Conservation (phyloP, 2,888 invertebrate species). For the Brassicogethes aeneus region DNA sequence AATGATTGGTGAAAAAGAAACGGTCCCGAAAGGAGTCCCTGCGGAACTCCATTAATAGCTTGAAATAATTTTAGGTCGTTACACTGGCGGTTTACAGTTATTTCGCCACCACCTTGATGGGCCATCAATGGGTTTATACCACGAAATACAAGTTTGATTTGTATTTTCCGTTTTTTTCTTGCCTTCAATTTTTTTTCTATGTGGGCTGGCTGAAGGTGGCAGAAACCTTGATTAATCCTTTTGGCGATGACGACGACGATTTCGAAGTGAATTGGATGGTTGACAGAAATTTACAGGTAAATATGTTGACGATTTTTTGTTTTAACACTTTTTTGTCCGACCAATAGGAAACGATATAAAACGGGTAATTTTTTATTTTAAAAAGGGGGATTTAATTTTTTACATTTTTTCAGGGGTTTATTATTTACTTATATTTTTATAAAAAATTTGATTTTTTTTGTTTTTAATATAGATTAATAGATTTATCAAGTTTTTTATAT, state of each 20-base stretch:
- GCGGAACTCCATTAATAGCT: too few relatives aligned
- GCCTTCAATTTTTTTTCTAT: slow-evolving; percentile 79
- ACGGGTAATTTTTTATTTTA: too few relatives aligned
- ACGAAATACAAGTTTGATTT: slow-evolving; percentile 58
- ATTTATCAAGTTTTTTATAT: too few relatives aligned
- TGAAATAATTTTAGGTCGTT: slow-evolving; percentile 47
- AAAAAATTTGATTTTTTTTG: too few relatives aligned
- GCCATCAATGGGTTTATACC: slow-evolving; percentile 74
- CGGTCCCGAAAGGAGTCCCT: too few relatives aligned
- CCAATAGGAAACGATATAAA: too few relatives aligned
- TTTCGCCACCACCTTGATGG: slow-evolving; percentile 72
- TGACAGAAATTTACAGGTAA: slow-evolving; percentile 77
- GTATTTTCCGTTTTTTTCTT: slow-evolving; percentile 83
- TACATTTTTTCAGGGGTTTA: not conserved
- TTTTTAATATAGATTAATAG: too few relatives aligned
- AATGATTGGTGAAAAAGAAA: not conserved
- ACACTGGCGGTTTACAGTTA: slow-evolving; percentile 89
- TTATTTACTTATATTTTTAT: not conserved
- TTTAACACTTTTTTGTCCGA: too few relatives aligned
- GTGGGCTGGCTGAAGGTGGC: slow-evolving; percentile 92
- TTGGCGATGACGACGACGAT: slow-evolving; percentile 87
- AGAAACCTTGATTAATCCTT: slow-evolving; percentile 84
- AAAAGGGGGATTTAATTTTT: too few relatives aligned
- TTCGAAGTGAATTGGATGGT: slow-evolving; percentile 92
- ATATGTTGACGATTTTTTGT: too few relatives aligned